phyloP scores from a whole-genome alignment of 1,140 invertebrate genomes.

The Neuroterus valhalla region DNA sequence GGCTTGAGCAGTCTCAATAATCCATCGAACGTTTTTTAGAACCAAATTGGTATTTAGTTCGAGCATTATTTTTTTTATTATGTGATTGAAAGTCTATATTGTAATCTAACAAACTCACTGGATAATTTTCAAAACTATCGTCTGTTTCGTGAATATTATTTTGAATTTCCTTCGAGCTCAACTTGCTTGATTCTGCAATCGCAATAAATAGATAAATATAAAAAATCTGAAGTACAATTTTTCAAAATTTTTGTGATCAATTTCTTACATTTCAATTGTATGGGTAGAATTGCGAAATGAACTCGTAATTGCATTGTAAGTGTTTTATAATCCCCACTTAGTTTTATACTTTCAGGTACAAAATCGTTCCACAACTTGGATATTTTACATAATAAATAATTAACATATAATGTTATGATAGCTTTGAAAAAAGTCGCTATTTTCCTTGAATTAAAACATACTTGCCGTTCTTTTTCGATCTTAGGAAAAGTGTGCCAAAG shows the following conservation, averaged over 20 bases:
- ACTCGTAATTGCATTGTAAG: slow-evolving; percentile 58
- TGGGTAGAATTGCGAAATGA: slow-evolving; percentile 55
- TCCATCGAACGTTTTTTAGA: slow-evolving; percentile 20
- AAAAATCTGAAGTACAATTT: slow-evolving; percentile 9
- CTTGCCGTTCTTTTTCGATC: too few species aligned
- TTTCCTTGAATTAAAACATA: slow-evolving; percentile 17
- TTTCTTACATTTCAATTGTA: slow-evolving; percentile 44
- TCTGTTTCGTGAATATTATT: slow-evolving; percentile 7
- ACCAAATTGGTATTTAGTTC: not conserved
- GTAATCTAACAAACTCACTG: not conserved
- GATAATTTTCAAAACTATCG: slow-evolving; percentile 35
- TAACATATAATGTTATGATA: too few species aligned
- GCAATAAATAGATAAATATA: slow-evolving; percentile 6
- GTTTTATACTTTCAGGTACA: slow-evolving; percentile 45
- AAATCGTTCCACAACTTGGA: slow-evolving; percentile 52
- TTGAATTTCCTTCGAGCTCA: slow-evolving; percentile 41
- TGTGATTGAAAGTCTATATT: not conserved
- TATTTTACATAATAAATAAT: slow-evolving; percentile 1
- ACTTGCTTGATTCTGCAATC: slow-evolving; percentile 28
- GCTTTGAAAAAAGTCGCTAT: not conserved
- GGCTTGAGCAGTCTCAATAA: slow-evolving; percentile 18
- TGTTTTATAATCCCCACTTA: slow-evolving; percentile 51
- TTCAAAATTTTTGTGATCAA: slow-evolving; percentile 2
- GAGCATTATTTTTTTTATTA: slow-evolving; percentile 1
- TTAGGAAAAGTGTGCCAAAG: too few species aligned